Evolutionary conservation across 2,888 invertebrate genomes (phyloP).

Genomic region (Strigamia crassipes): DNA sequence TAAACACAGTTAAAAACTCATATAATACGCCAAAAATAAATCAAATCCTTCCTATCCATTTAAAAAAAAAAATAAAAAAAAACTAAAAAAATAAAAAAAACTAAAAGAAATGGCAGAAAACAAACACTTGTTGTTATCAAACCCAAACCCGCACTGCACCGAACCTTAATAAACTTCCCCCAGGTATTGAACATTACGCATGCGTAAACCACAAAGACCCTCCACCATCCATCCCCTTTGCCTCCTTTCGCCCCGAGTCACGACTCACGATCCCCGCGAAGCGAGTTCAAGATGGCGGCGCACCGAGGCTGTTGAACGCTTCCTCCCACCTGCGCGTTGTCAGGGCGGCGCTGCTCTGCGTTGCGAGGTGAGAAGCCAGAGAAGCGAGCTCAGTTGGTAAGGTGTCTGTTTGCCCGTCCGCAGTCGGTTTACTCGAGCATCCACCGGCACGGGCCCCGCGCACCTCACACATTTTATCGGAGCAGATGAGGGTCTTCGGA

Average conservation of each 20-base stretch:
- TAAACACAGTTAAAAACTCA: too few relatives aligned
- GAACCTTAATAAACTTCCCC: neutral
- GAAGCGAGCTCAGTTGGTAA: neutral
- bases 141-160: neutral
- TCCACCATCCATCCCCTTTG: neutral
- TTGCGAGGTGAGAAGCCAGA: neutral
- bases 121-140: neutral
- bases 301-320: neutral
- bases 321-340: neutral
- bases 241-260: too few relatives aligned
- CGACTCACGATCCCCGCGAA: neutral
- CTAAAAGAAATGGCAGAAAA: neutral
- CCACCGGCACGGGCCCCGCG: neutral
- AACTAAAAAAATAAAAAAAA: neutral
- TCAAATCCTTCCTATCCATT: neutral
- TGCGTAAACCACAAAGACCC: neutral
- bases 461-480: neutral
- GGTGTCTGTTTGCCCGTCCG: neutral
- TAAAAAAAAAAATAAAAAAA: too few relatives aligned
- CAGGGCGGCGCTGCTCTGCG: neutral
- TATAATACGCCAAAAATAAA: too few relatives aligned
- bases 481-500: slow-evolving; percentile 17
- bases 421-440: neutral
- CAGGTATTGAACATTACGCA: neutral
- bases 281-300: neutral